Conservation (phyloP, 2,888 invertebrate species). For the Microplitis deprimator region DNA sequence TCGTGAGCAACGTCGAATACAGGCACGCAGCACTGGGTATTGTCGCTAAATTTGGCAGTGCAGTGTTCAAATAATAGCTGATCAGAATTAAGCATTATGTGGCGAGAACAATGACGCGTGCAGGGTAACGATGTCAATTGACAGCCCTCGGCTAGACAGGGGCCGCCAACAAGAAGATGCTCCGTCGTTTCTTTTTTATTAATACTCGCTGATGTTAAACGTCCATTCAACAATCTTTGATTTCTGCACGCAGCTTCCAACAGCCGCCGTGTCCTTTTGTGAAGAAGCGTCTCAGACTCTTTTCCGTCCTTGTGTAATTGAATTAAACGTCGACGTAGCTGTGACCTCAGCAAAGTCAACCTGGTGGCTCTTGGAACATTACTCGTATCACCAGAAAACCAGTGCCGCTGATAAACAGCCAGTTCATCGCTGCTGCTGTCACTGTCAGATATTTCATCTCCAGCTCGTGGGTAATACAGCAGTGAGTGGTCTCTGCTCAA, state of each 20-base stretch:
- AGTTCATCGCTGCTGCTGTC: conserved; percentile 71
- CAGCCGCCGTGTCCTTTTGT: conserved; percentile 60
- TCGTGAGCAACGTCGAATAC: conserved; percentile 85
- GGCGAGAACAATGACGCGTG: conserved; percentile 86
- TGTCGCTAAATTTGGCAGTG: conserved; percentile 85
- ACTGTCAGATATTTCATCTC: conserved; percentile 71
- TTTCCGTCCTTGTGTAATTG: conserved; percentile 69
- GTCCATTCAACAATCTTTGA: conserved; percentile 54
- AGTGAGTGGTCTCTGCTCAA: conserved; percentile 66
- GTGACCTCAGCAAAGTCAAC: conserved; percentile 66
- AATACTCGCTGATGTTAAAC: conserved; percentile 42
- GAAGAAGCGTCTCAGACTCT: conserved; percentile 59
- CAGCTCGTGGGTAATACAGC: conserved; percentile 68
- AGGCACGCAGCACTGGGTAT: conserved; percentile 84
- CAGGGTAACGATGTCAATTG: conserved; percentile 78
- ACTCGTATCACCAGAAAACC: conserved; percentile 67
- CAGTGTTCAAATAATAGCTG: conserved; percentile 87
- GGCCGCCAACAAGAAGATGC: conserved; percentile 63
- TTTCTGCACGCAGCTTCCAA: conserved; percentile 59
- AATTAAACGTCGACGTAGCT: conserved; percentile 72
- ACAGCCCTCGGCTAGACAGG: conserved; percentile 67
- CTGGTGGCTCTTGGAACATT: conserved; percentile 63
- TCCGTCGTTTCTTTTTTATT: conserved; percentile 55
- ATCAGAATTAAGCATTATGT: conserved; percentile 88
- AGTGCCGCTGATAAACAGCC: conserved; percentile 69